phyloP scores from a whole-genome alignment of 2,797 vertebrate species.

The Gobionotothen gibberifrons region DNA sequence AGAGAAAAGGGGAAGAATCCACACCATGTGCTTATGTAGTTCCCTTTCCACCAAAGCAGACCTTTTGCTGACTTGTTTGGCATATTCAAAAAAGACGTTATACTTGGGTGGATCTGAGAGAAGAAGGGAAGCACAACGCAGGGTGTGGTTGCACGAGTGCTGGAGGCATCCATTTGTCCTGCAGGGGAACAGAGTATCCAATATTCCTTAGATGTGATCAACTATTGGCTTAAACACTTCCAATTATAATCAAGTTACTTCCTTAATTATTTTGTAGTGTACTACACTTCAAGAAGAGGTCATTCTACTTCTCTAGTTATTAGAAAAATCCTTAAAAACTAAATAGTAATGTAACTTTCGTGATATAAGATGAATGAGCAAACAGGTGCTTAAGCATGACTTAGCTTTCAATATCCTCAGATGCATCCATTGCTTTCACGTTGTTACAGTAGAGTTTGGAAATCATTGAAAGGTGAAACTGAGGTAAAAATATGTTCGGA shows the following conservation, averaged over 20 bases:
- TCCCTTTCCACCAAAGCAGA: slow-evolving; percentile 2
- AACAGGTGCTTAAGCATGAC: not conserved
- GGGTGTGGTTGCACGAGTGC: slow-evolving; percentile 17
- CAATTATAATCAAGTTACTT: not conserved
- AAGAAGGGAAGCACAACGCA: slow-evolving; percentile 15
- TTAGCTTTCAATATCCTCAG: not conserved
- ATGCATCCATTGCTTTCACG: not conserved
- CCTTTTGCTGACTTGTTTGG: not conserved
- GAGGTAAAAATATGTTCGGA: no score
- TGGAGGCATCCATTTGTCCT: slow-evolving; percentile 41
- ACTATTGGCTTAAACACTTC: slow-evolving; percentile 1
- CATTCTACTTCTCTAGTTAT: not conserved
- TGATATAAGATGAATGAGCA: not conserved
- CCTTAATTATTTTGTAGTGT: not conserved
- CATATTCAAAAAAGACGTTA: not conserved
- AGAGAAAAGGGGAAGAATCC: not conserved
- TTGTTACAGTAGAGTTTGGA: not conserved
- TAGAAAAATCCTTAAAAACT: not conserved
- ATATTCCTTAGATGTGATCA: slow-evolving; percentile 8
- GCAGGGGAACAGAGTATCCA: slow-evolving; percentile 22
- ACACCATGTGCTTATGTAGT: not conserved
- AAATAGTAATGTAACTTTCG: not conserved
- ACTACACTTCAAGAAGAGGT: not conserved
- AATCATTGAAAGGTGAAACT: no score
- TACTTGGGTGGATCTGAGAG: slow-evolving; percentile 45